phyloP scores from a whole-genome alignment of 2,113 vertebrate genomes.

The Cochlearius cochlearius region DNA sequence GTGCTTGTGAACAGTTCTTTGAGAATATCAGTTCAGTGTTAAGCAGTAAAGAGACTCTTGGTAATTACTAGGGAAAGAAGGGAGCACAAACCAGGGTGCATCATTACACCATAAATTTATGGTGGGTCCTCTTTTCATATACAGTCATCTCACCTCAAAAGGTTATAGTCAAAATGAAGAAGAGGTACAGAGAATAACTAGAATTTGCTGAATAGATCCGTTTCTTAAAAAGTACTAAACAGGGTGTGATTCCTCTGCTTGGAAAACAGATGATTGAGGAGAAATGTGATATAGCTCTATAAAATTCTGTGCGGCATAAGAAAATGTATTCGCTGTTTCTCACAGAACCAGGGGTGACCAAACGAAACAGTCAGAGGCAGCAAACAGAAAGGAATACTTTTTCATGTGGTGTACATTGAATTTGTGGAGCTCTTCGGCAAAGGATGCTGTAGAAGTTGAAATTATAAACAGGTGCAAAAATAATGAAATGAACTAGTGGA shows the following conservation, averaged over 20 bases:
- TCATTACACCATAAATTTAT: background rate
- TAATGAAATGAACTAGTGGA: background rate
- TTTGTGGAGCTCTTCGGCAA: background rate
- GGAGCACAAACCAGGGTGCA: background rate
- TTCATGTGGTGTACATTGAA: background rate
- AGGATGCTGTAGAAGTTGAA: background rate
- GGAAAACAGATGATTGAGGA: background rate
- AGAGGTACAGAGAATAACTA: background rate
- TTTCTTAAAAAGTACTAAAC: background rate
- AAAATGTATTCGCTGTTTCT: background rate
- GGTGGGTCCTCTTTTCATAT: background rate
- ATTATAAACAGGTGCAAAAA: background rate
- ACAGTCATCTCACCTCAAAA: background rate
- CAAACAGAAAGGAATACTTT: background rate
- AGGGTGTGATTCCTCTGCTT: background rate
- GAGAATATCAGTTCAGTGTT: background rate
- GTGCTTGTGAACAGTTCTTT: background rate
- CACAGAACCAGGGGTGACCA: background rate
- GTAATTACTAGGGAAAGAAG: background rate
- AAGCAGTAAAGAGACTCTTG: background rate
- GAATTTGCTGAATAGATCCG: background rate
- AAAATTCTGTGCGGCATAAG: background rate
- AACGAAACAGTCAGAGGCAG: background rate
- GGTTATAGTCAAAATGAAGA: background rate
- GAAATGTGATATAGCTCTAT: background rate